Base-by-base conservation (phyloP, 2,888 invertebrate species). In the Deilephila elpenor region DNA sequence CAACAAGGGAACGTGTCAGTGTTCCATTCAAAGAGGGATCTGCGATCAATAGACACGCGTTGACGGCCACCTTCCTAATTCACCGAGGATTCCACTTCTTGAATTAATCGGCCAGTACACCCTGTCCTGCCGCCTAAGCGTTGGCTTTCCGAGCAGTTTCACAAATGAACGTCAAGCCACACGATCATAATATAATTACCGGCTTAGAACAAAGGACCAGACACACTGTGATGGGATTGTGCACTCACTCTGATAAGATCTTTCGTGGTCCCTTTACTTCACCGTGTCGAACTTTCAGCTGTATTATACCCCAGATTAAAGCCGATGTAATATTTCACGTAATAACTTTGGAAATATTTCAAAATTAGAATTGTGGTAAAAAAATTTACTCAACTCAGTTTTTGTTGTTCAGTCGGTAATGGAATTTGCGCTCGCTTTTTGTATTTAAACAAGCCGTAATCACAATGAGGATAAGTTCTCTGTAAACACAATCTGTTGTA, bases 61-160 rank as follows among this genome's bases (percentile, higher is more conserved):
- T 84, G 82, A 82, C 85, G 80, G 83, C 83, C 83, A 85, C 83
- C 84, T 88, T 88, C 90, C 91, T 91, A 90, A 91, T 90, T 90
- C 87, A 82, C 78, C 79, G 83, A 88, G 88, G 87, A 88, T 86
- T 87, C 86, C 88, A 88, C 88, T 91, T 89, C 91, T 91, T 90
- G 90, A 91, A 91, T 92, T 91, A 92, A 92, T 92, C 88, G 91
- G 83, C 86, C 82, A 82, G 85, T 85, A 82, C 85, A 84, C 84
- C 84, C 84, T 83, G 82, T 79, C 82, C 83, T 82, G 83, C 85
- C 80, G 85, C 85, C 86, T 89, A 90, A 90, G 88, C 89, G 86
- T 88, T 86, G 85, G 90, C 87, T 89, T 90, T 89, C 90, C 88
- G 85, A 89, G 89, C 89, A 91, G 91, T 89, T 92, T 91, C 91